A percentile compares a stretch with the other conserved stretches of the same genome.
Evolutionary conservation across 2,113 vertebrate species (phyloP).

Genomic region (Brachypteracias leptosomus): DNA sequence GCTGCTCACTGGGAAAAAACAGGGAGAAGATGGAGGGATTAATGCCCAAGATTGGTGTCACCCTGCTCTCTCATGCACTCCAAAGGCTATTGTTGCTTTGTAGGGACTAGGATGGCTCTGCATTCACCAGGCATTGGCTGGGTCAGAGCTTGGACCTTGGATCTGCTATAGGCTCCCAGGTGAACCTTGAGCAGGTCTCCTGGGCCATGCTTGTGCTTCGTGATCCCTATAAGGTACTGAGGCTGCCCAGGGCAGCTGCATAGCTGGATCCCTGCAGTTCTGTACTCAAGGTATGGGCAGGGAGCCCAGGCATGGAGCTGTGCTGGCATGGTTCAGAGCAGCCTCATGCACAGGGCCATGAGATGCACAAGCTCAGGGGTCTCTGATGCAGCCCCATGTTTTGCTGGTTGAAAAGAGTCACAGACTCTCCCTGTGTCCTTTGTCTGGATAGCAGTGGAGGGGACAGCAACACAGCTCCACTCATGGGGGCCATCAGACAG

Average conservation of each 20-base stretch:
- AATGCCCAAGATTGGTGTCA: fast-evolving
- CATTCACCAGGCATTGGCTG: fast-evolving
- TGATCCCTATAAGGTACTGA: neutral
- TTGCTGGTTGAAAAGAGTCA: neutral
- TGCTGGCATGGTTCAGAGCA: fast-evolving
- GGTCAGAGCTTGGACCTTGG: neutral
- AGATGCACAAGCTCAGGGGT: neutral
- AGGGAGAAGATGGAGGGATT: neutral
- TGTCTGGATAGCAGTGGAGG: neutral
- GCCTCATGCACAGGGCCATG: fast-evolving
- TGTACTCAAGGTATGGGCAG: fast-evolving
- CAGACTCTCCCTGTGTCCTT: neutral
- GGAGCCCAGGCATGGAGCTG: neutral
- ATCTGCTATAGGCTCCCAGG: neutral
- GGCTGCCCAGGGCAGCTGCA: neutral
- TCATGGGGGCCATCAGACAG: neutral
- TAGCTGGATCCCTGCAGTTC: neutral
- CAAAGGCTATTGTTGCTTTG: neutral
- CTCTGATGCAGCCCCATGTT: neutral
- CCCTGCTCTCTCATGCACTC: fast-evolving
- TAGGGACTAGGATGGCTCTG: neutral
- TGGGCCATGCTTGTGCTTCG: fast-evolving
- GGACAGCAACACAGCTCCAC: neutral
- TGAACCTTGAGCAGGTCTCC: neutral
- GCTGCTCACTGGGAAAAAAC: neutral